phyloP scores from a whole-genome alignment of 2,888 invertebrate genomes.

The Anticlea derivata region DNA sequence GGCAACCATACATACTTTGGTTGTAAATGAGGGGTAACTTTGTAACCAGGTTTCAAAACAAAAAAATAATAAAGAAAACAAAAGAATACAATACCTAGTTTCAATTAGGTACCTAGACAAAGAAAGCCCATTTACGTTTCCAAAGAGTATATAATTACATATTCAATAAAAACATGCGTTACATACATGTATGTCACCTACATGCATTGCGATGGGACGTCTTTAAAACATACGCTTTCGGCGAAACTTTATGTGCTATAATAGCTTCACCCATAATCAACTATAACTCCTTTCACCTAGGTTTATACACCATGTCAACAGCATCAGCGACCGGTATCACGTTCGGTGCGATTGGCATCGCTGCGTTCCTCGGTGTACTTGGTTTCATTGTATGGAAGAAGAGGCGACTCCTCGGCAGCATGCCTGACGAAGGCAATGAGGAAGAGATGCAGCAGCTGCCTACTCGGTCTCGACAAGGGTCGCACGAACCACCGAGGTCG shows the following conservation, averaged over 20 bases:
- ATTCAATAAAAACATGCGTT: too few species aligned
- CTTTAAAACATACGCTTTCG: too few species aligned
- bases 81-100: too few species aligned
- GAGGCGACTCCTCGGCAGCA: conserved; percentile 52
- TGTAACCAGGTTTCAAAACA: too few species aligned
- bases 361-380: conserved; percentile 48
- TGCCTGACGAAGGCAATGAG: conserved; percentile 38
- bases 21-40: too few species aligned
- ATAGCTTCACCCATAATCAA: conserved; percentile 2
- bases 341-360: conserved; percentile 57
- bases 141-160: too few species aligned
- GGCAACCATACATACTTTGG: too few species aligned
- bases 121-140: too few species aligned
- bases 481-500: conserved; percentile 7
- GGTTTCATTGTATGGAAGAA: conserved; percentile 65
- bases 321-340: conserved; percentile 70
- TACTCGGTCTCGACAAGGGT: conserved; percentile 3
- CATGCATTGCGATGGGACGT: too few species aligned
- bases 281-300: conserved; percentile 40
- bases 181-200: too few species aligned
- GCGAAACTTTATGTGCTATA: neutral
- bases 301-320: conserved; percentile 68
- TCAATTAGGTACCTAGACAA: too few species aligned
- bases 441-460: conserved; percentile 49
- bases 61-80: too few species aligned